A percentile compares a stretch with the other conserved stretches of the same genome.
These are phyloP conservation scores for Mylabris phalerata DNA, from an alignment of 1,140 invertebrate genomes.

Conservation along the genomic window DNA sequence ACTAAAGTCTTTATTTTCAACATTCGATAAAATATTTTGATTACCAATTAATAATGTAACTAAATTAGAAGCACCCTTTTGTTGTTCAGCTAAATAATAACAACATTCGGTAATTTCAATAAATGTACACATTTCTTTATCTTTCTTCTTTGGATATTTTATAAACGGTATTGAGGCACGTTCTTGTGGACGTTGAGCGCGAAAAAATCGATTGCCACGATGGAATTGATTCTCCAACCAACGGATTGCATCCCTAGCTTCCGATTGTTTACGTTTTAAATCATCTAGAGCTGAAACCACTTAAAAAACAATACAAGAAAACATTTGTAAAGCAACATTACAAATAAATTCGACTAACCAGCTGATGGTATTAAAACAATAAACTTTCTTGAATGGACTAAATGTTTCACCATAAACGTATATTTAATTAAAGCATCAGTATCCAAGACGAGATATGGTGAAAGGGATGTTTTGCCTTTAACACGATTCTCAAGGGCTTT, in stretches of 20 bases:
- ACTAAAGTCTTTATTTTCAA: slow-evolving; percentile 38
- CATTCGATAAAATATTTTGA: slow-evolving; percentile 33
- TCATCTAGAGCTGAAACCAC: slow-evolving; percentile 82
- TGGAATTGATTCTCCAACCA: slow-evolving; percentile 84
- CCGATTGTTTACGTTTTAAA: slow-evolving; percentile 67
- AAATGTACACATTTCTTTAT: slow-evolving; percentile 60
- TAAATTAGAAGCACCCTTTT: slow-evolving; percentile 46
- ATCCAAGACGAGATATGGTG: slow-evolving; percentile 71
- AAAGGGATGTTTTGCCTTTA: slow-evolving; percentile 46
- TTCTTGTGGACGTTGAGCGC: slow-evolving; percentile 75
- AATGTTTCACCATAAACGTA: slow-evolving; percentile 66
- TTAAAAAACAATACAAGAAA: slow-evolving; percentile 43
- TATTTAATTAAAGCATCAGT: slow-evolving; percentile 63
- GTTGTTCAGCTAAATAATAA: slow-evolving; percentile 58
- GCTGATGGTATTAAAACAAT: slow-evolving; percentile 72
- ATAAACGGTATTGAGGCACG: slow-evolving; percentile 63
- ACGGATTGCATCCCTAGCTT: slow-evolving; percentile 80
- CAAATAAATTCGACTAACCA: slow-evolving; percentile 46
- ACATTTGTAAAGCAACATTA: not conserved
- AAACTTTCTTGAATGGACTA: slow-evolving; percentile 68
- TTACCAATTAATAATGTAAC: slow-evolving; percentile 55
- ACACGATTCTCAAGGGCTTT: slow-evolving; percentile 49
- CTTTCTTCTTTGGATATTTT: slow-evolving; percentile 64
- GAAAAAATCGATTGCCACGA: slow-evolving; percentile 72
- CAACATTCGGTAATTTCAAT: slow-evolving; percentile 67